Conservation (phyloP, 2,888 invertebrate species). For the Fissipunctia ypsillon region DNA sequence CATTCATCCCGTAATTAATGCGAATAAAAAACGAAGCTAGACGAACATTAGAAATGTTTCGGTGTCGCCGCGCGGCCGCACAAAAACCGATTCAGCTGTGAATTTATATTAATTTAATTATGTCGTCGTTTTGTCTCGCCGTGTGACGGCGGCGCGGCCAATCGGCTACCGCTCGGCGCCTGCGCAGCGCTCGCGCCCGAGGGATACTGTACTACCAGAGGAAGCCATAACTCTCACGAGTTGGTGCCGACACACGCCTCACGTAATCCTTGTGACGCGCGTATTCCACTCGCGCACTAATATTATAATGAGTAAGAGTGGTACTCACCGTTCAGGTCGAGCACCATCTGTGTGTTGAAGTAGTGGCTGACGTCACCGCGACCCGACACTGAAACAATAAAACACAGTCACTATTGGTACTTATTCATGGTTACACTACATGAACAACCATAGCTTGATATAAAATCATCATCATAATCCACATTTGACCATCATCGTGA, state of each 20-base stretch:
- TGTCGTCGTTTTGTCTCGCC: conserved; percentile 80
- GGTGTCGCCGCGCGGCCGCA: conserved; percentile 77
- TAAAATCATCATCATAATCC: not conserved
- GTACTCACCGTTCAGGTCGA: conserved; percentile 88
- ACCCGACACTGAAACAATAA: conserved; percentile 86
- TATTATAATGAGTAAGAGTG: conserved; percentile 70
- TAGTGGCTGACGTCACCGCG: conserved; percentile 88
- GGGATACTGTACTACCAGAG: conserved; percentile 14
- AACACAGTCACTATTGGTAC: conserved; percentile 21
- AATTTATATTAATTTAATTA: conserved; percentile 87
- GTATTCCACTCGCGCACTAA: conserved; percentile 65
- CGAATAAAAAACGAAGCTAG: conserved; percentile 83
- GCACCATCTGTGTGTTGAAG: conserved; percentile 89
- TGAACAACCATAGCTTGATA: not conserved
- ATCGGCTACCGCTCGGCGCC: conserved; percentile 17
- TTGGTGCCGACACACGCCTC: conserved; percentile 51
- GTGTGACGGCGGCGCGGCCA: conserved; percentile 62
- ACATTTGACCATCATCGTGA: not conserved
- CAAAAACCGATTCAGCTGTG: conserved; percentile 79
- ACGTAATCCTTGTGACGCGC: conserved; percentile 73
- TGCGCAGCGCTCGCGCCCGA: conserved; percentile 1
- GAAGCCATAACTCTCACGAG: conserved; percentile 43
- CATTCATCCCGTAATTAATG: conserved; percentile 89
- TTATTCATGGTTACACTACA: not conserved
- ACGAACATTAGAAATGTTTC: conserved; percentile 88